These are phyloP conservation scores for Ectobius pallidus DNA, from an alignment of 2,888 invertebrate species.

Conservation along the genomic window DNA sequence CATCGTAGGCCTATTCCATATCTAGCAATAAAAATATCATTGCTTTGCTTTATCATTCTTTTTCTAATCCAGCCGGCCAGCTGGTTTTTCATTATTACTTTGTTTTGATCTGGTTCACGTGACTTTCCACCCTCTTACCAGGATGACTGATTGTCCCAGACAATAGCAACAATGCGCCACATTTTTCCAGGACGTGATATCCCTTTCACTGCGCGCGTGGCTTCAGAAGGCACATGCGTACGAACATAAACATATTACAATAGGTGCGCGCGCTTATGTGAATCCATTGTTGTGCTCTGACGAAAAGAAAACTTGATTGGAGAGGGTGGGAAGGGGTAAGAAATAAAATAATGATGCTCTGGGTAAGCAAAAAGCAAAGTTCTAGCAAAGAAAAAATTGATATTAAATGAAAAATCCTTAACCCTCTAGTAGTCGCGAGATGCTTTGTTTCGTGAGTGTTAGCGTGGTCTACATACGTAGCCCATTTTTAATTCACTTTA, in stretches of 20 bases:
- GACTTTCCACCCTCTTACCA: slow-evolving; percentile 3
- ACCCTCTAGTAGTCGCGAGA: too few species aligned
- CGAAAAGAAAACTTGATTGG: slow-evolving; percentile 26
- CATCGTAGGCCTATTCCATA: too few species aligned
- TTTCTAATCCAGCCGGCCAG: too few species aligned
- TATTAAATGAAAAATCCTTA: too few species aligned
- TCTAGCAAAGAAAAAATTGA: too few species aligned
- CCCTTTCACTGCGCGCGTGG: slow-evolving; percentile 31
- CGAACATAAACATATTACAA: slow-evolving; percentile 31
- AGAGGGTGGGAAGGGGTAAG: not conserved
- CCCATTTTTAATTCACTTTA: too few species aligned
- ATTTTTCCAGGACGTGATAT: slow-evolving; percentile 24
- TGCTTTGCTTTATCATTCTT: too few species aligned
- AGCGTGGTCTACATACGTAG: too few species aligned
- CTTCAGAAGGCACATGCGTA: slow-evolving; percentile 30
- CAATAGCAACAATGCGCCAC: slow-evolving; percentile 18
- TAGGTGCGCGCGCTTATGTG: slow-evolving; percentile 18
- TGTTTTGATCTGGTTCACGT: slow-evolving; percentile 32
- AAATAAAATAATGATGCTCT: not conserved
- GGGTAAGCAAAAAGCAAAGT: too few species aligned
- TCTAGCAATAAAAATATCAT: too few species aligned
- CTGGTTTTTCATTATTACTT: not conserved
- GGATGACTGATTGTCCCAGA: slow-evolving; percentile 7
- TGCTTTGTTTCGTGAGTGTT: too few species aligned
- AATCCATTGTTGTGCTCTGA: slow-evolving; percentile 22